Base-by-base conservation (phyloP, 2,113 vertebrate species). In the Eretmochelys imbricata region DNA sequence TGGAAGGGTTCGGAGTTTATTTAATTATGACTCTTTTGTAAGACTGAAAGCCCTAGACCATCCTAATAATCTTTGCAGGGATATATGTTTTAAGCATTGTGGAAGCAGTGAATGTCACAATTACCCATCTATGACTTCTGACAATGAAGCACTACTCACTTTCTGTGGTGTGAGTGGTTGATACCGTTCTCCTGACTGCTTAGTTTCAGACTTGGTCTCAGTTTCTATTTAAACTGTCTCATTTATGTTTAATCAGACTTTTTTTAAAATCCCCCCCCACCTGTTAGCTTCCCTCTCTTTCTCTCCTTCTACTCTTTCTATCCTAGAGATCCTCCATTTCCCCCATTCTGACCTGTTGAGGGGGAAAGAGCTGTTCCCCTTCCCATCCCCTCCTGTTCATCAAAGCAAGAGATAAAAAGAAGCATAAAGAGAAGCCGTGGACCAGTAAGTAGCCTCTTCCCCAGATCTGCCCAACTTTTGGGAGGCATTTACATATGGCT, bases 91-190 rank as follows among this genome's bases (percentile, higher is more conserved):
- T 53, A 72, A 91, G 42, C 8, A 22, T 0, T 2, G 62, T 53
- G 82, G 65, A 29, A 94, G 50, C 46, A 59, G 3, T 83, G 65
- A 31, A 35, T 35, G 0, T 84, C 51, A n/a, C 9, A 82, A n/a
- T 55, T 81, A 80, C 3, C 46, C 42, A 13, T 25, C 83, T 76
- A 86, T 6, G 87, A 22, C 80, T 85, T 29, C 46, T 89, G 46
- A 8, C 0, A 0, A 6, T 69, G 76, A 29, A 75, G 13, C 82
- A 14, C 0, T n/a, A 5, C 50, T 55, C 27, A 17, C 14, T 75
- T 76, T 90, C 20, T 49, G n/a, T 46, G 19, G 51, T 88, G 31
- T 29, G 83, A 78, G 22, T 54, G 38, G 38, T 89, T 20, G 2
- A n/a, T 25, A 76, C 55, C n/a, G 59, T 75, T 4, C 25, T 48